Conservation (phyloP, 2,113 vertebrate species). For the Spermophilus dauricus region DNA sequence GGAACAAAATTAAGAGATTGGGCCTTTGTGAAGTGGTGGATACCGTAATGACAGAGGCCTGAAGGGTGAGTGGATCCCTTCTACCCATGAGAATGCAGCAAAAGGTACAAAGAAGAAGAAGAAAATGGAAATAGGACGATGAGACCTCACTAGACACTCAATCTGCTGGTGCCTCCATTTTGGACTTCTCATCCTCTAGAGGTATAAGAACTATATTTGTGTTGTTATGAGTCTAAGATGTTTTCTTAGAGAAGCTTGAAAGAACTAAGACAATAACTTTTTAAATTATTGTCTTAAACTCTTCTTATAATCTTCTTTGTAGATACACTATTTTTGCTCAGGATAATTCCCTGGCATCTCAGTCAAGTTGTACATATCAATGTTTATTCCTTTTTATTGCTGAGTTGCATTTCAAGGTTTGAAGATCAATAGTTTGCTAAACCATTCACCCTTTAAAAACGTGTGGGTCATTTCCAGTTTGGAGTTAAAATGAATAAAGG, state of each 20-base stretch:
- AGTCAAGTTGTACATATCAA: not conserved
- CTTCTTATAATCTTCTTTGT: too few species aligned
- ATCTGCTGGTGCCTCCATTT: not conserved
- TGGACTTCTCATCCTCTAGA: not conserved
- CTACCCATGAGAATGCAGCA: not conserved
- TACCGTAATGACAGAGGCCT: too few species aligned
- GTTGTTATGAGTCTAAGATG: not conserved
- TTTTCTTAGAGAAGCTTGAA: not conserved
- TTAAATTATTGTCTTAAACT: not conserved
- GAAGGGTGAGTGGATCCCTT: fast-evolving
- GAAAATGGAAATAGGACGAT: too few species aligned
- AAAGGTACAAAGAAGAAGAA: not conserved
- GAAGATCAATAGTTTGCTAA: not conserved
- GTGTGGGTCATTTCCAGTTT: not conserved
- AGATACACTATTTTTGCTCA: not conserved
- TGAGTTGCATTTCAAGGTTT: not conserved
- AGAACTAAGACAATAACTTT: not conserved
- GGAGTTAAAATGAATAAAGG: not conserved
- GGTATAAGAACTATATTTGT: not conserved
- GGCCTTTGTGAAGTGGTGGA: fast-evolving
- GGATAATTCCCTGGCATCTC: not conserved
- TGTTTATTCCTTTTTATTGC: not conserved
- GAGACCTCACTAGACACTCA: not conserved
- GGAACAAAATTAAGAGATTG: fast-evolving
- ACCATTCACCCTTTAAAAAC: not conserved